Evolutionary conservation across 1,140 invertebrate species (phyloP).

Genomic region (Formica exsecta): DNA sequence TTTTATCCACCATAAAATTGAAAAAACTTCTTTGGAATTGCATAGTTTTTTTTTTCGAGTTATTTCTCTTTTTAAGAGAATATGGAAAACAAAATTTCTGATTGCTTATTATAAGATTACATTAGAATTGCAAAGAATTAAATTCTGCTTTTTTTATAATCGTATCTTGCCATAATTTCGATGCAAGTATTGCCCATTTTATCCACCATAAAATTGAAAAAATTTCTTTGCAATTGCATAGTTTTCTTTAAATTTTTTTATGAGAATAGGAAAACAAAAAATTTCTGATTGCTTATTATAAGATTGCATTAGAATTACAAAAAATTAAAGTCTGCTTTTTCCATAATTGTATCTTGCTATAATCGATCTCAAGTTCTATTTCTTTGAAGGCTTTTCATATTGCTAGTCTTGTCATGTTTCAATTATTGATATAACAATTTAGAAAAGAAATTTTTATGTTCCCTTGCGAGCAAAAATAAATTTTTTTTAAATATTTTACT

Average conservation of each 20-base stretch:
- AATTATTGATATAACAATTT: constrained; percentile 15
- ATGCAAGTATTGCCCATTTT: too few relatives aligned
- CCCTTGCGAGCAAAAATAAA: background rate
- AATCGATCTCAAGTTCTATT: background rate
- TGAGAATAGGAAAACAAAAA: background rate
- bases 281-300: background rate
- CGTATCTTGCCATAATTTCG: background rate
- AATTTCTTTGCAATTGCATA: too few relatives aligned
- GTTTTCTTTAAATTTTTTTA: background rate
- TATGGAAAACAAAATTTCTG: background rate
- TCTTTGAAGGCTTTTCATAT: background rate
- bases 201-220: background rate
- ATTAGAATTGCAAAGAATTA: background rate
- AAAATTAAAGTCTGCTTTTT: background rate
- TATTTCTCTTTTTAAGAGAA: background rate
- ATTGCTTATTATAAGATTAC: background rate
- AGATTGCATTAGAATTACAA: background rate
- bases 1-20: background rate
- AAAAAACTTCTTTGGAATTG: background rate
- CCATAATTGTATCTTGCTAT: background rate
- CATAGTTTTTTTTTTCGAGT: too few relatives aligned
- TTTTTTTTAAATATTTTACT: constrained; percentile 7
- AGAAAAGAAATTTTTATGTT: background rate
- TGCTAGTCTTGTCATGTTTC: background rate
- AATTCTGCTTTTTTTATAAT: background rate